phyloP scores from a whole-genome alignment of 2,113 vertebrate species.

The Lynx canadensis region DNA sequence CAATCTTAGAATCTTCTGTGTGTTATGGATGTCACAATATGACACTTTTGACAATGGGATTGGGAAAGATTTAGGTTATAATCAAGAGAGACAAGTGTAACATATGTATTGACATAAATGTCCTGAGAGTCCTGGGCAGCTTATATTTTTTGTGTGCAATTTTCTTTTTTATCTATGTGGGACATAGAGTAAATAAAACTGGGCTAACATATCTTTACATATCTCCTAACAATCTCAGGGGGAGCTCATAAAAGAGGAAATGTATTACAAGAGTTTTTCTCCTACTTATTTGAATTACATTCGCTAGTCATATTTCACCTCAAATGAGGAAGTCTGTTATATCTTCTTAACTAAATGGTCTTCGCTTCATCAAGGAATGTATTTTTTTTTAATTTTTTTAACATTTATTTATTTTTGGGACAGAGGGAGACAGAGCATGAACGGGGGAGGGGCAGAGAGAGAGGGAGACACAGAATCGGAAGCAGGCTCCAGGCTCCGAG shows the following conservation, averaged over 20 bases:
- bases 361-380: not conserved
- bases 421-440: too few relatives aligned
- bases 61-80: not conserved
- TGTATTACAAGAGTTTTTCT: not conserved
- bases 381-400: too few relatives aligned
- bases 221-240: not conserved
- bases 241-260: not conserved
- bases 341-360: not conserved
- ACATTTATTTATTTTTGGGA: too few relatives aligned
- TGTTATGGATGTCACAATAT: not conserved
- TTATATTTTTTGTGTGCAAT: not conserved
- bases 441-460: too few relatives aligned
- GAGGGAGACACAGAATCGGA: too few relatives aligned
- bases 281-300: not conserved
- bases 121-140: not conserved
- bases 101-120: not conserved
- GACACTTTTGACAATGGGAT: not conserved
- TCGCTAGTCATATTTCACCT: not conserved
- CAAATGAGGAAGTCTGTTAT: not conserved
- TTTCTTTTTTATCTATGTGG: not conserved
- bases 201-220: not conserved
- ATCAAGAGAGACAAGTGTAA: not conserved
- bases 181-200: not conserved
- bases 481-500: too few relatives aligned
- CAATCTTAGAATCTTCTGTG: not conserved